Base-by-base conservation (phyloP, 2,113 vertebrate species). In the Mormoops blainvillei region DNA sequence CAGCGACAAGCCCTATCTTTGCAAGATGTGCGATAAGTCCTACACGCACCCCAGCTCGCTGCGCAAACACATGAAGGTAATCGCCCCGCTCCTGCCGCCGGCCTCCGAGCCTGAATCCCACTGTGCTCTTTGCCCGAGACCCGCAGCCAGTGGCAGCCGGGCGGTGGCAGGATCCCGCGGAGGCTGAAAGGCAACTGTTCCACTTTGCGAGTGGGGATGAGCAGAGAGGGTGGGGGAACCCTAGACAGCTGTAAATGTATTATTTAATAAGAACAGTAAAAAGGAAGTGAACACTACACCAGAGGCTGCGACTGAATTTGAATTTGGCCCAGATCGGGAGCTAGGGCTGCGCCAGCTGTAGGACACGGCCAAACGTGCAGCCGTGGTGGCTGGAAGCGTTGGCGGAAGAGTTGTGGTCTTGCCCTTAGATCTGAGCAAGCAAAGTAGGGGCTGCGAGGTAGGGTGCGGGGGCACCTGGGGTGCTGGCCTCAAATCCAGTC, bases 21-120 rank as follows among this genome's bases (percentile, higher is more conserved):
- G 99, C 99, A 99, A 99, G 99, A 99, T 99, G 99, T 99, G 99
- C 97, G 99, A 99, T 98, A 99, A 99, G 99, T 99, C 99, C 84
- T 99, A 99, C 99, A 99, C 99, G 95, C 99, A 99, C 93, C 99
- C 99, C 97, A 99, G 99, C 98, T 99, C 99, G 94, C 99, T 99
- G 98, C 99, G 99, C 98, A 99, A 99, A 99, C 99, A 99, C 98
- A 99, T 99, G 99, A 99, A 99, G 99, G 99, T 99, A 99, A 98
- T 71, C 88, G 88, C 77, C 15, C 28, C 24, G 48, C 38, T 74
- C 54, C 82, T 28, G 61, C 58, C 31, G 18, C 6, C 54, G 10
- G 14, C 48, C 50, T 31, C 13, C 1, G 7, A 41, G 78, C 76
- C 71, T 0, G 50, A 12, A 54, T 54, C 78, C 26, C 13, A 4